A percentile compares a stretch with the other conserved stretches of the same genome.
Conservation (phyloP, 2,888 invertebrate genomes). For the Amblyteles armatorius region DNA sequence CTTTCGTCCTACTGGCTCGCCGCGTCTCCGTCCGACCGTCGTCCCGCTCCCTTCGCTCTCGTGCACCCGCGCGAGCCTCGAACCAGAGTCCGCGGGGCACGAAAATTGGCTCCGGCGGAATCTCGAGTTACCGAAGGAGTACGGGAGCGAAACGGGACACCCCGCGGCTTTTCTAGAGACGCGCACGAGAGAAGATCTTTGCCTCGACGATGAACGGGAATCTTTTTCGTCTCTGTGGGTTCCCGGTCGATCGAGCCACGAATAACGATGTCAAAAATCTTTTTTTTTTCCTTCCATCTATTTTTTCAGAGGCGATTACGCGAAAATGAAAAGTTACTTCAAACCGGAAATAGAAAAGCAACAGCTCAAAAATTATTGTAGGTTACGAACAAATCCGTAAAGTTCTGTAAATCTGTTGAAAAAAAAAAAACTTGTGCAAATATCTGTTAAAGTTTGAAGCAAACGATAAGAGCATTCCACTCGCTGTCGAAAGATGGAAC, state of each 20-base stretch:
- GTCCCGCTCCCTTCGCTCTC: slow-evolving; percentile 26
- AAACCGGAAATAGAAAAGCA: too few species aligned
- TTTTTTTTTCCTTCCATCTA: not conserved
- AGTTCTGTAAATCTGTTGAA: too few species aligned
- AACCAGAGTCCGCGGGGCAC: slow-evolving; percentile 55
- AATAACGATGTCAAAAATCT: not conserved
- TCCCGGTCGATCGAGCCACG: slow-evolving; percentile 2
- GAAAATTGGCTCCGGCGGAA: slow-evolving; percentile 81
- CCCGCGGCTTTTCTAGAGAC: slow-evolving; percentile 61
- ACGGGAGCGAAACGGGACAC: slow-evolving; percentile 62
- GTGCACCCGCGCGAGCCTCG: slow-evolving; percentile 24
- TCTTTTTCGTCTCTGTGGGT: not conserved
- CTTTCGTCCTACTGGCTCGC: slow-evolving; percentile 16
- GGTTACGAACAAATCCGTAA: too few species aligned
- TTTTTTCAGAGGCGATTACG: not conserved
- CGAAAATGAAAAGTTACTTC: not conserved
- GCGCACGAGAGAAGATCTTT: slow-evolving; percentile 52
- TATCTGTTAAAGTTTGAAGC: not conserved
- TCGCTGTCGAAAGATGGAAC: not conserved
- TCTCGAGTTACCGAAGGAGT: slow-evolving; percentile 79
- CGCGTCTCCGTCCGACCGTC: slow-evolving; percentile 23
- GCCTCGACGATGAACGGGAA: slow-evolving; percentile 16
- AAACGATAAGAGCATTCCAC: not conserved
- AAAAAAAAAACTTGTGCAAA: not conserved
- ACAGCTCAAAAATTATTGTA: too few species aligned